These are phyloP conservation scores for Conchocele bisecta DNA, from an alignment of 2,888 invertebrate species.

Conservation along the genomic window DNA sequence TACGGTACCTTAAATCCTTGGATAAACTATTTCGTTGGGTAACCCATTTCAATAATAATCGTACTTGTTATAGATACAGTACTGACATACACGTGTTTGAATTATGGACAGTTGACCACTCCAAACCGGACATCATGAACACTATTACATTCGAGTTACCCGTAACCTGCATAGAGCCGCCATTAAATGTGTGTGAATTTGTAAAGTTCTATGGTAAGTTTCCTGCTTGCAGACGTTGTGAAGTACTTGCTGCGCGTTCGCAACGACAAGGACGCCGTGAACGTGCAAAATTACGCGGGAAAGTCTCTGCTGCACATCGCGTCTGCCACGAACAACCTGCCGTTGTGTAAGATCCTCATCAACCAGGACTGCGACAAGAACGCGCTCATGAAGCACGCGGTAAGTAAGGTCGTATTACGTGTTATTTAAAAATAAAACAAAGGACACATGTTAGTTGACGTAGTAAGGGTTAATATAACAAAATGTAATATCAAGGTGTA, in stretches of 20 bases:
- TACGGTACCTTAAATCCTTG: no score
- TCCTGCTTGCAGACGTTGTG: conserved; percentile 71
- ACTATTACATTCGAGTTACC: no score
- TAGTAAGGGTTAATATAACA: no score
- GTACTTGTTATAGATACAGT: no score
- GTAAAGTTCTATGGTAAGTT: background rate
- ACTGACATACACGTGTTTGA: no score
- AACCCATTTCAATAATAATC: no score
- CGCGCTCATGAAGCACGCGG: conserved; percentile 85
- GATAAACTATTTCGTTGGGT: no score
- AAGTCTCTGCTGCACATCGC: conserved; percentile 96
- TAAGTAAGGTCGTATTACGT: conserved; percentile 43
- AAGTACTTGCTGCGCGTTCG: conserved; percentile 68
- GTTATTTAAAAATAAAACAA: background rate
- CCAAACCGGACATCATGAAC: no score
- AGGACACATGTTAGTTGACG: background rate
- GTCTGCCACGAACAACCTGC: conserved; percentile 95
- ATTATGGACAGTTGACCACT: no score
- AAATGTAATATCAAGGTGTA: no score
- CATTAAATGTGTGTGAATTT: no score
- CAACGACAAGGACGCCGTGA: conserved; percentile 88
- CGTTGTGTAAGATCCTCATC: conserved; percentile 93
- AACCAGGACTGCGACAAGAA: conserved; percentile 94
- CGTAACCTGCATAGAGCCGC: no score
- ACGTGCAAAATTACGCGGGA: conserved; percentile 95